Evolutionary conservation across 2,797 vertebrate genomes (phyloP).

Genomic region (Dromococcyx pavoninus): DNA sequence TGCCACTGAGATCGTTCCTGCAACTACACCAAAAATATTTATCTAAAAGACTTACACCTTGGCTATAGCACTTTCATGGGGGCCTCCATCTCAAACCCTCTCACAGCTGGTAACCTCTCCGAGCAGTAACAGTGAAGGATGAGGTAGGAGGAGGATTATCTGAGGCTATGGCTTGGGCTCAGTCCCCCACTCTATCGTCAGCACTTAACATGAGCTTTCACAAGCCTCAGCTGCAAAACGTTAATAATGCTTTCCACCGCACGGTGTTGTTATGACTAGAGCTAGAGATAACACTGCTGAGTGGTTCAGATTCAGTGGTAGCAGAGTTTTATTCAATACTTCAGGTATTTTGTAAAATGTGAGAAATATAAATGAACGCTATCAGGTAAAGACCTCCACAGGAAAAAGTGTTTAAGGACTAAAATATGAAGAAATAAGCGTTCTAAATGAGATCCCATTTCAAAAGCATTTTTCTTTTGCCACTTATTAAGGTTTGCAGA

Average conservation of each 20-base stretch:
- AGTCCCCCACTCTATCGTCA: background rate
- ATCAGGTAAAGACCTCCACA: background rate
- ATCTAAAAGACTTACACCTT: background rate
- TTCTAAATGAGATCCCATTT: background rate
- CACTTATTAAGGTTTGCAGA: slow-evolving; percentile 38
- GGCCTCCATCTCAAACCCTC: background rate
- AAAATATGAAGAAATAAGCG: background rate
- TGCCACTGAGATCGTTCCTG: background rate
- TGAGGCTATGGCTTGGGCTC: background rate
- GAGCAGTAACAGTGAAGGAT: background rate
- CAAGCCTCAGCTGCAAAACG: background rate
- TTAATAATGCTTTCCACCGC: background rate
- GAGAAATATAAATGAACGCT: background rate
- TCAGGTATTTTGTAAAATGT: background rate
- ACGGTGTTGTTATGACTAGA: background rate
- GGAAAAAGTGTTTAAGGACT: background rate
- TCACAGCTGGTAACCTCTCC: background rate
- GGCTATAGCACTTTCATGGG: background rate
- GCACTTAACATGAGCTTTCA: background rate
- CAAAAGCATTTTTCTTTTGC: background rate
- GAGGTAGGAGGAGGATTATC: background rate
- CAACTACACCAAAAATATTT: background rate
- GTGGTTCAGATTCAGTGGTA: background rate
- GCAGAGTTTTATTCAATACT: background rate
- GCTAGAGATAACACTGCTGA: background rate